Base-by-base conservation (phyloP, 2,888 invertebrate species). In the Rutpela maculata region DNA sequence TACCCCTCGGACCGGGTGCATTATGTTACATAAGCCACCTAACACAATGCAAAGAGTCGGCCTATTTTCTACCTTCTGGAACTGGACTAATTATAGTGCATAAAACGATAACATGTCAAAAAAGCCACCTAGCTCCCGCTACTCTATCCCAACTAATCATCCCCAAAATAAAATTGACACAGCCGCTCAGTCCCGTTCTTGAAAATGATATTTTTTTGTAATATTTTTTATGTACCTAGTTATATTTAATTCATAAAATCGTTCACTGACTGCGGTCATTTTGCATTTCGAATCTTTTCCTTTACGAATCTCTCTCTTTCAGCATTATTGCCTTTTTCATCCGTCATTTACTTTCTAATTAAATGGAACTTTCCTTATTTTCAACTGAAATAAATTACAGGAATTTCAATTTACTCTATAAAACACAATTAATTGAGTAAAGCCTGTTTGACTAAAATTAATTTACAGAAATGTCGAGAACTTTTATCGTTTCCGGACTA, bases 291-390 rank as follows among this genome's bases (percentile, higher is more conserved):
- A 15, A 9, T 5, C 15, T 15, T 50, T 50, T 15, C 50, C 15
- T 11, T 9, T 38, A 9, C 9, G 50, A 50, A 15, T 15, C 50
- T 15, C n/a, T n/a, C 11, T 15, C 11, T 50, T 15, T 15, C 50
- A 50, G 50, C 50, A 15, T 15, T 15, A 15, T 50, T 50, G 50
- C 50, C 12, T 11, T 50, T 50, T 50, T 5, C 50, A 15, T 50
- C 1, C 50, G 15, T 50, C 50, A 50, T 50, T 50, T 50, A 50
- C 50, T 50, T 15, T 50, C 1, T 50, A 50, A 50, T 50, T 50
- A 50, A 50, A 50, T 50, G 15, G 15, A 50, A 50, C 50, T 50
- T 50, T 50, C 50, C 50, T 50, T 50, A 50, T 50, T 50, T 50
- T 15, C 50, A 50, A 50, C 50, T 50, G 50, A 50, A 15, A 50